These are phyloP conservation scores for Seira ritae DNA, from an alignment of 2,888 invertebrate genomes.

Conservation along the genomic window DNA sequence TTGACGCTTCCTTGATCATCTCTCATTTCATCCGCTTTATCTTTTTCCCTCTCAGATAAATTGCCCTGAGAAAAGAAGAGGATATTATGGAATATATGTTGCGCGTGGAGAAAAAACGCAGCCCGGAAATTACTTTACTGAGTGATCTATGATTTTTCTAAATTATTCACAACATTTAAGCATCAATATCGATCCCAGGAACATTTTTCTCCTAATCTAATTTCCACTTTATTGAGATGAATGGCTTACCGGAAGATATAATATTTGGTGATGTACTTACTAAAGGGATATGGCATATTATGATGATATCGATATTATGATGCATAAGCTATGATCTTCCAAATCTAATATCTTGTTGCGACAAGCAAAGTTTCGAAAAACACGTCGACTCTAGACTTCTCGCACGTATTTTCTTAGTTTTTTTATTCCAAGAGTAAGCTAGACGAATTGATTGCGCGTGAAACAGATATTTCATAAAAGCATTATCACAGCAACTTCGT, in stretches of 20 bases:
- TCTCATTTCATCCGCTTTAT: constrained; percentile 1
- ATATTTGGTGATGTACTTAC: background rate
- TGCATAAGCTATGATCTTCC: too few species aligned
- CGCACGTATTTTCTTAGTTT: background rate
- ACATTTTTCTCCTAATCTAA: constrained; percentile 43
- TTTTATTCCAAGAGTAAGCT: too few species aligned
- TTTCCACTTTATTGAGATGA: constrained; percentile 64
- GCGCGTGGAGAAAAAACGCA: background rate
- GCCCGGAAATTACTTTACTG: constrained; percentile 47
- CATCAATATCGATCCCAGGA: constrained; percentile 51
- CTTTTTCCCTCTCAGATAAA: background rate
- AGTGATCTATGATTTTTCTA: constrained; percentile 42
- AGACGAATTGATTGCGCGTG: constrained; percentile 35
- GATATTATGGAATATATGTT: background rate
- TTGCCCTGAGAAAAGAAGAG: background rate
- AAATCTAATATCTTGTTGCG: background rate
- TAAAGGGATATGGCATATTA: background rate
- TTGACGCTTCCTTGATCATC: constrained; percentile 11
- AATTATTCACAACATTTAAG: constrained; percentile 38
- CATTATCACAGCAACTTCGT: too few species aligned
- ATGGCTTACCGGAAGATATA: constrained; percentile 51
- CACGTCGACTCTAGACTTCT: background rate
- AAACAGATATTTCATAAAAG: constrained; percentile 51
- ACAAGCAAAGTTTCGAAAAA: background rate
- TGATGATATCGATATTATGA: constrained; percentile 15